A percentile compares a stretch with the other conserved stretches of the same genome.
These are phyloP conservation scores for Ischnura elegans DNA, from an alignment of 2,888 invertebrate species.

Conservation along the genomic window DNA sequence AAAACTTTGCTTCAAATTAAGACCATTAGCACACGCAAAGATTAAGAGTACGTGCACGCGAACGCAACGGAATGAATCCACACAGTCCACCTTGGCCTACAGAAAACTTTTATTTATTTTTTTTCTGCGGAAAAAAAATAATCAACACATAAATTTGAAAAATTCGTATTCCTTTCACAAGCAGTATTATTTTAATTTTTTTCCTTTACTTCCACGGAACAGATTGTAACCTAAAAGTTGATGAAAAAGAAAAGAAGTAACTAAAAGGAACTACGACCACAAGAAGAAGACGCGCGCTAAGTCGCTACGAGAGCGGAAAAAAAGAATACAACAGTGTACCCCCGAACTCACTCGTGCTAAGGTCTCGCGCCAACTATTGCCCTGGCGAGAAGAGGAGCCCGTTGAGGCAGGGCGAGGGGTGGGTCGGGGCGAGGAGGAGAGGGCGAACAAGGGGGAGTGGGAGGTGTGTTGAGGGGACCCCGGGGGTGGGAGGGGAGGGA, in stretches of 20 bases:
- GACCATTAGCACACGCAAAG: no score
- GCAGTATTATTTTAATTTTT: background rate
- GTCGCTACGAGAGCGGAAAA: background rate
- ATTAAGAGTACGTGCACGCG: no score
- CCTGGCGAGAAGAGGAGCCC: conserved; percentile 28
- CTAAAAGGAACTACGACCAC: background rate
- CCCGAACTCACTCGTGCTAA: conserved; percentile 59
- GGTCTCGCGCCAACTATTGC: conserved; percentile 55
- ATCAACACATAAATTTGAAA: background rate
- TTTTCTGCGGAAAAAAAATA: conserved; percentile 18
- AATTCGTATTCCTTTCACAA: background rate
- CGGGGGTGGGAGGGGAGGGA: background rate
- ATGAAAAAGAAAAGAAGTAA: background rate
- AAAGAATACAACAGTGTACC: background rate
- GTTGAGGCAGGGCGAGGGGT: background rate
- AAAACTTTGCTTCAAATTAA: no score
- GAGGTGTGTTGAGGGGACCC: background rate
- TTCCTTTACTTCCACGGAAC: background rate
- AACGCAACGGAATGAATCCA: no score
- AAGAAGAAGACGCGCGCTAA: background rate
- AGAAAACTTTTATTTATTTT: background rate
- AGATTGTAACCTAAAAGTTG: background rate
- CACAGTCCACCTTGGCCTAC: no score
- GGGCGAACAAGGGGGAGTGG: background rate
- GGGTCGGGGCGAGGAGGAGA: background rate